Conservation (phyloP, 2,888 invertebrate genomes). For the Rapana venosa region DNA sequence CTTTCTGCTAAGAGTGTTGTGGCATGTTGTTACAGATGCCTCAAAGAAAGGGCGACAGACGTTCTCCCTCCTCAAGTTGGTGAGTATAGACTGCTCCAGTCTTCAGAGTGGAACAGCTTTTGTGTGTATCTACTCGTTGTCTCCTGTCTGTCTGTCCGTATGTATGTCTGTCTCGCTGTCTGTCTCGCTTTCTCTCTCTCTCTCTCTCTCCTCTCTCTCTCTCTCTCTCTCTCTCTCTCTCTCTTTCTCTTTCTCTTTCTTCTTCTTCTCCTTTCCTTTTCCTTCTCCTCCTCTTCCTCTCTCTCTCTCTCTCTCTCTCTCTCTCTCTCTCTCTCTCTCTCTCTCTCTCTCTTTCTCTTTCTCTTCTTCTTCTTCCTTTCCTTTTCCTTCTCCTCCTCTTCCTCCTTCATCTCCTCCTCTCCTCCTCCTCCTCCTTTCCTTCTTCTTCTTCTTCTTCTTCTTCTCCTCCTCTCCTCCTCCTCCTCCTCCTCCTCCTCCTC, state of each 20-base stretch:
- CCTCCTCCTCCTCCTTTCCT: neutral
- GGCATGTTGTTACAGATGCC: constrained; percentile 57
- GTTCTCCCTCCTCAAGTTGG: constrained; percentile 71
- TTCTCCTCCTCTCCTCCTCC: no score
- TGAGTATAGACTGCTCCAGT: constrained; percentile 52
- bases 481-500: no score
- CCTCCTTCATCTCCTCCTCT: neutral
- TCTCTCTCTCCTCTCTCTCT: neutral
- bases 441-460: no score
- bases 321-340: neutral
- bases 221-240: neutral
- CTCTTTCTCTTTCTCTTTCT: neutral
- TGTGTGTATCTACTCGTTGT: neutral
- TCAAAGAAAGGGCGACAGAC: constrained; percentile 69
- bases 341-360: neutral
- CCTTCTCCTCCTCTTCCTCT: neutral
- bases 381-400: neutral
- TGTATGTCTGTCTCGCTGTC: no score
- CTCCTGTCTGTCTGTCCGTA: neutral
- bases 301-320: neutral
- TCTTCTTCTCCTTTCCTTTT: neutral
- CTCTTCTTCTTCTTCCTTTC: neutral
- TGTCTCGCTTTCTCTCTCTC: no score
- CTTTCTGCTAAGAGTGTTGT: neutral
- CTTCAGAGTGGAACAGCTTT: no score